These are phyloP conservation scores for Labeo catla DNA, from an alignment of 2,113 vertebrate species.

Conservation along the genomic window DNA sequence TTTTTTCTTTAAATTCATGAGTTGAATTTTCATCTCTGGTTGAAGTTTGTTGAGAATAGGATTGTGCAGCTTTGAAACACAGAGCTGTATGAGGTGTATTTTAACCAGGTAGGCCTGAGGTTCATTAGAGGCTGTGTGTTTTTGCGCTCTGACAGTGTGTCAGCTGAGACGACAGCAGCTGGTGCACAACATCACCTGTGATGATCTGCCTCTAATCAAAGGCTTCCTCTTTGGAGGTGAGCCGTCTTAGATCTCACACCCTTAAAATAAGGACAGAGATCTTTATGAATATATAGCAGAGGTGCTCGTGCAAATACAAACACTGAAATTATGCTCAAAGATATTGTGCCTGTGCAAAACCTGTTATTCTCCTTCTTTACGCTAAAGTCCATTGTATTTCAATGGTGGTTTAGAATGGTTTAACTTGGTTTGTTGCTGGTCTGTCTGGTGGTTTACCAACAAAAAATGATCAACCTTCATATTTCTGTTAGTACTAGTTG, in stretches of 20 bases:
- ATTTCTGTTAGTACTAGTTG: not conserved
- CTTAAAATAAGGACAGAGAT: conserved; percentile 30
- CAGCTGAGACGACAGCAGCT: conserved; percentile 52
- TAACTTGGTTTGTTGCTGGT: not conserved
- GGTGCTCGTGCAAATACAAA: not conserved
- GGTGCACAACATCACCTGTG: conserved; percentile 50
- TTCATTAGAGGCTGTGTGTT: conserved; percentile 48
- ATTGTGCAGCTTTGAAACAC: not conserved
- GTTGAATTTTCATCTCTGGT: not conserved
- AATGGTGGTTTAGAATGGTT: not conserved
- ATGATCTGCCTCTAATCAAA: conserved; percentile 55
- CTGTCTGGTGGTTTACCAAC: not conserved
- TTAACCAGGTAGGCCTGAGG: conserved; percentile 36
- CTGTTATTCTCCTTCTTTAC: not conserved
- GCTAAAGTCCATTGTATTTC: not conserved
- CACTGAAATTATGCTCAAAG: conserved; percentile 40
- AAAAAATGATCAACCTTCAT: not conserved
- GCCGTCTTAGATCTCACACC: conserved; percentile 47
- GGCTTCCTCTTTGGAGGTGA: conserved; percentile 42
- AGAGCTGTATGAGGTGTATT: conserved; percentile 1
- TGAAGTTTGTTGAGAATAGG: not conserved
- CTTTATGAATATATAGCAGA: conserved; percentile 31
- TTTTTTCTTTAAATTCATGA: not conserved
- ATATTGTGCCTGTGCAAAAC: not conserved
- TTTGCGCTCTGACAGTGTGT: conserved; percentile 46